Evolutionary conservation across 2,888 invertebrate species (phyloP).

Genomic region (Chalcosyrphus nemorum): DNA sequence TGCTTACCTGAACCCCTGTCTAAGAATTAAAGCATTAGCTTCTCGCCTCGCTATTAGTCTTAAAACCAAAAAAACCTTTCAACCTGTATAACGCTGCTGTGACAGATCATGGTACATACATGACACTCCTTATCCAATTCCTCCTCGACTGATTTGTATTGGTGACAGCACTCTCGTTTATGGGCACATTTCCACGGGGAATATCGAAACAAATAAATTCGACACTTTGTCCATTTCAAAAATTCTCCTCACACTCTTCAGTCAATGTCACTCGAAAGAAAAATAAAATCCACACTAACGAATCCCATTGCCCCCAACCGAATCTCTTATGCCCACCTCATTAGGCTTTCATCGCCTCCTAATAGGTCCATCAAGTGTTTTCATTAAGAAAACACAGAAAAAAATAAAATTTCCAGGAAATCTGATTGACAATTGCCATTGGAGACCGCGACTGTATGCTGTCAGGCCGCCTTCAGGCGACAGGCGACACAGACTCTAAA

Average conservation of each 20-base stretch:
- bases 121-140: too few relatives aligned
- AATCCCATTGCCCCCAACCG: conserved; percentile 39
- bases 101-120: too few relatives aligned
- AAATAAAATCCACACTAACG: conserved; percentile 40
- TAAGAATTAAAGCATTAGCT: too few relatives aligned
- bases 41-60: too few relatives aligned
- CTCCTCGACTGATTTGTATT: background rate
- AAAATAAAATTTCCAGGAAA: conserved; percentile 43
- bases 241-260: conserved; percentile 45
- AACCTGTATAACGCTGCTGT: too few relatives aligned
- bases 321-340: conserved; percentile 54
- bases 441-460: conserved; percentile 2
- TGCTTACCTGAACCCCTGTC: too few relatives aligned
- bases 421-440: conserved; percentile 69
- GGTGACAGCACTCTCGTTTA: conserved; percentile 4
- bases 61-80: too few relatives aligned
- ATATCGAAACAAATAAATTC: conserved; percentile 26
- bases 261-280: conserved; percentile 7
- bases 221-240: conserved; percentile 36
- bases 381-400: conserved; percentile 41
- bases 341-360: conserved; percentile 50
- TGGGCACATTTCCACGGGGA: background rate
- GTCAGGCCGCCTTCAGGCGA: background rate
- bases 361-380: conserved; percentile 68
- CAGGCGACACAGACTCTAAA: background rate